Evolutionary conservation across 2,888 invertebrate genomes (phyloP).

Genomic region (Ophonus ardosiacus): DNA sequence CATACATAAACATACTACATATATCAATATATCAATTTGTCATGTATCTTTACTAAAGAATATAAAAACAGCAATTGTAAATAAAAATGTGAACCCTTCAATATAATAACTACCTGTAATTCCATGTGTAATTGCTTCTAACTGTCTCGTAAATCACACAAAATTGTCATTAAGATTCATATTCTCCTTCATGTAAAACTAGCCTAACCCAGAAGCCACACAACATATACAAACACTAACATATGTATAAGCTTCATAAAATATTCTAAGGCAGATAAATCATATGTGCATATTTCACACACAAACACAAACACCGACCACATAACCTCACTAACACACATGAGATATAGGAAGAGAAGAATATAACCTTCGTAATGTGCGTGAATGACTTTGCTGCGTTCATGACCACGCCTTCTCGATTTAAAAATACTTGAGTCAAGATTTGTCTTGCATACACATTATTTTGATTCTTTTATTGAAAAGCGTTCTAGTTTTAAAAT

Average conservation of each 20-base stretch:
- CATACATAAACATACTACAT: too few species aligned
- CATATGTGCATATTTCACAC: slow-evolving; percentile 45
- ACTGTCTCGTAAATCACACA: neutral
- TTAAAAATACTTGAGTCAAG: neutral
- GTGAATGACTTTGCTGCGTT: slow-evolving; percentile 18
- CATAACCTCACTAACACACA: slow-evolving; percentile 2
- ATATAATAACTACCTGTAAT: neutral
- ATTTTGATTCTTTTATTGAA: neutral
- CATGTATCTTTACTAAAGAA: neutral
- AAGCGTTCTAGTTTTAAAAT: too few species aligned
- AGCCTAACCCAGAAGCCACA: slow-evolving; percentile 47
- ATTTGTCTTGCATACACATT: neutral
- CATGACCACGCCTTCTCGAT: slow-evolving; percentile 22
- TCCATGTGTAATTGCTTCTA: neutral
- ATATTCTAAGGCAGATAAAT: slow-evolving; percentile 39
- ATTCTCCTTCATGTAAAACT: neutral
- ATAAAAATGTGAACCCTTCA: neutral
- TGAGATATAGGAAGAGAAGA: slow-evolving; percentile 43
- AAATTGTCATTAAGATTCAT: slow-evolving; percentile 1
- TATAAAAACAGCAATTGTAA: neutral
- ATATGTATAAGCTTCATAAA: slow-evolving; percentile 37
- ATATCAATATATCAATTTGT: neutral
- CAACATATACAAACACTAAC: slow-evolving; percentile 2
- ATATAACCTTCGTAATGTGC: slow-evolving; percentile 47
- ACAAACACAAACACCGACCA: neutral